These are phyloP conservation scores for Rhamphomyia laevipes DNA, from an alignment of 2,888 invertebrate species.

Conservation along the genomic window DNA sequence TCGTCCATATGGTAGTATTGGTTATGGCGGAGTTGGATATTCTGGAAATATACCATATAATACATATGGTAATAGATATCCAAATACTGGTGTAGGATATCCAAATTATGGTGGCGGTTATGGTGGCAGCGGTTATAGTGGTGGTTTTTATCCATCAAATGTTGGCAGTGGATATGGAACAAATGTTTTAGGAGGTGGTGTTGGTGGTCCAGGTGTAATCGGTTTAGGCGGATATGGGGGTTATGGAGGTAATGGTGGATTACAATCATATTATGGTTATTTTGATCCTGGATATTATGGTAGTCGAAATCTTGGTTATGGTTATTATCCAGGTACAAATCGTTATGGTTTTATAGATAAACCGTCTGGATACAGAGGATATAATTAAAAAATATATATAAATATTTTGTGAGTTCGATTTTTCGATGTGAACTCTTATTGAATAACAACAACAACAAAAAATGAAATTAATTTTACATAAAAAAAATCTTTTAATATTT, in stretches of 20 bases:
- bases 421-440: background rate
- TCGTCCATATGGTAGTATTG: background rate
- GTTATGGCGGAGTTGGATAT: background rate
- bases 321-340: slow-evolving; percentile 40
- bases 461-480: too few species aligned
- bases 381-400: slow-evolving; percentile 12
- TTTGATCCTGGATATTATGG: slow-evolving; percentile 44
- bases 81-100: background rate
- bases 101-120: background rate
- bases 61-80: background rate
- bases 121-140: slow-evolving; percentile 12
- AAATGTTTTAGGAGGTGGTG: background rate
- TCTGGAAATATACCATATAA: background rate
- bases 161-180: slow-evolving; percentile 10
- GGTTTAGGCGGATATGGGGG: slow-evolving; percentile 43
- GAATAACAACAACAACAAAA: background rate
- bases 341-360: slow-evolving; percentile 26
- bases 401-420: too few species aligned
- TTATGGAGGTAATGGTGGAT: slow-evolving; percentile 47
- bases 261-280: slow-evolving; percentile 47
- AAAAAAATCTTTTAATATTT: too few species aligned
- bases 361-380: slow-evolving; percentile 17
- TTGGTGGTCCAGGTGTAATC: slow-evolving; percentile 2
- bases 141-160: slow-evolving; percentile 5
- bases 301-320: slow-evolving; percentile 46